Conservation (phyloP, 2,888 invertebrate genomes). For the Geotrupes spiniger region DNA sequence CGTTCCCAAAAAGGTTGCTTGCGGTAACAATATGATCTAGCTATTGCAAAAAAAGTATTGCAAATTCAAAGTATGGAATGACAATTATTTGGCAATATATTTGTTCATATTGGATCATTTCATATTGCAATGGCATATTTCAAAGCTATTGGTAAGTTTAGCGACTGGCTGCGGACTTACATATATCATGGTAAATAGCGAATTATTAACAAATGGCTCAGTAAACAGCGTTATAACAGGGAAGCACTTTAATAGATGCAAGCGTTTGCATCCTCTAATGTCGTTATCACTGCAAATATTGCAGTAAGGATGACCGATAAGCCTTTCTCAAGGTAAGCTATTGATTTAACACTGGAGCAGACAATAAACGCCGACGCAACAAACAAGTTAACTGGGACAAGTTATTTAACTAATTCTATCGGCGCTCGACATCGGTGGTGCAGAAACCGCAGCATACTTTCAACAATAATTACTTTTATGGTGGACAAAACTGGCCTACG, state of each 20-base stretch:
- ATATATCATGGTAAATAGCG: slow-evolving; percentile 19
- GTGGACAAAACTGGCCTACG: no score
- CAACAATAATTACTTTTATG: no score
- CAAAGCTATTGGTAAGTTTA: slow-evolving; percentile 30
- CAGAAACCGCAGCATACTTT: no score
- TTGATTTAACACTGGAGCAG: slow-evolving; percentile 35
- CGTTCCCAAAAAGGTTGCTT: no score
- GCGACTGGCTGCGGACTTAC: slow-evolving; percentile 27
- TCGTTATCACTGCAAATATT: no score
- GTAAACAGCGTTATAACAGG: slow-evolving; percentile 17
- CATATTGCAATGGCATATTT: slow-evolving; percentile 27
- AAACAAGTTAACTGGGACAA: no score
- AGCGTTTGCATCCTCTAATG: no score
- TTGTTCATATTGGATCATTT: slow-evolving; percentile 23
- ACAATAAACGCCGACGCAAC: no score
- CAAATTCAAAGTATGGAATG: slow-evolving; percentile 25
- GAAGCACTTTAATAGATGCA: no score
- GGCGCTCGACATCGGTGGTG: no score
- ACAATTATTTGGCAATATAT: slow-evolving; percentile 22
- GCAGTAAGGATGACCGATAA: slow-evolving; percentile 34
- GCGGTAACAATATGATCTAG: no score
- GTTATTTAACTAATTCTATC: no score
- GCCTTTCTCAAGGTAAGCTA: slow-evolving; percentile 31
- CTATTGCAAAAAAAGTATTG: slow-evolving; percentile 29
- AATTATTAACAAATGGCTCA: slow-evolving; percentile 28